A percentile compares a stretch with the other conserved stretches of the same genome.
These are phyloP conservation scores for Coreius guichenoti DNA, from an alignment of 2,797 vertebrate species.

Conservation along the genomic window DNA sequence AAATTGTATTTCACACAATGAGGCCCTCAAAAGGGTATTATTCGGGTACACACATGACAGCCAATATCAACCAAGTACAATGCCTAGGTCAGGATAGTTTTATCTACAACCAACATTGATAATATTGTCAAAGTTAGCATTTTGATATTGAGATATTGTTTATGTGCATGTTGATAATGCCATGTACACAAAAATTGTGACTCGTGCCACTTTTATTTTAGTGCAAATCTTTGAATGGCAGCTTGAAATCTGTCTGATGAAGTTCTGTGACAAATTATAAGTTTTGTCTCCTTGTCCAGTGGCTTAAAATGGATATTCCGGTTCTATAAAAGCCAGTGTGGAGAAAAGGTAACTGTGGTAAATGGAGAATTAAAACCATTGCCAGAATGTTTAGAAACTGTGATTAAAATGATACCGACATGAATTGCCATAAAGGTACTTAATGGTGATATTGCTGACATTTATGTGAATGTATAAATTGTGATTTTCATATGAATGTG, in stretches of 20 bases:
- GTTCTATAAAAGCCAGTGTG: not conserved
- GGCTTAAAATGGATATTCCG: not conserved
- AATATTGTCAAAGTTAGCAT: not conserved
- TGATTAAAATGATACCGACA: not conserved
- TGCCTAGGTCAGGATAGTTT: not conserved
- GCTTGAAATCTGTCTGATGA: slow-evolving; percentile 11
- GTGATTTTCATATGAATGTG: not conserved
- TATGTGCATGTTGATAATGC: not conserved
- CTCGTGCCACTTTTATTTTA: not conserved
- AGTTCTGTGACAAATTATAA: not conserved
- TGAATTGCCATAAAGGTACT: not conserved
- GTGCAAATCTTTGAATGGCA: slow-evolving; percentile 24
- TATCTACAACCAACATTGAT: not conserved
- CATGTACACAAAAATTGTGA: not conserved
- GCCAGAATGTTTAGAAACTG: not conserved
- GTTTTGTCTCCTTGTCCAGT: not conserved
- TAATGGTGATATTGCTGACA: slow-evolving; percentile 3
- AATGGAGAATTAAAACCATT: not conserved
- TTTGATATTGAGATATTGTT: not conserved
- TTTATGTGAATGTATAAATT: slow-evolving; percentile 12
- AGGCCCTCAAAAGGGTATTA: not conserved
- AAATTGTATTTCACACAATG: not conserved
- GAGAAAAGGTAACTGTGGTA: not conserved
- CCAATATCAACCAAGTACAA: not conserved
- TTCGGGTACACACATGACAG: not conserved